Evolutionary conservation across 2,888 invertebrate species (phyloP).

Genomic region (Nebria brevicollis): DNA sequence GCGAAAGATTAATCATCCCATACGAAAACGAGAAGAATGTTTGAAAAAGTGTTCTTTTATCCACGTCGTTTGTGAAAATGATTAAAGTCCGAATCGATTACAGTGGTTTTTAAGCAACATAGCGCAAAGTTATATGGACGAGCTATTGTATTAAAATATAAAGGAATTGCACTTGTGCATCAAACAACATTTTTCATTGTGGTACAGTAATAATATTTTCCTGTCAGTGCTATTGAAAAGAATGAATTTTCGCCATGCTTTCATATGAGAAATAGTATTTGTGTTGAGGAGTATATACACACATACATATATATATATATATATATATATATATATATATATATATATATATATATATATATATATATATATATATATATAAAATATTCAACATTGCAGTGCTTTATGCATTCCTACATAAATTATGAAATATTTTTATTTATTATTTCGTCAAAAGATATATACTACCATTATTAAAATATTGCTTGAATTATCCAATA

Average conservation of each 20-base stretch:
- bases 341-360: no score
- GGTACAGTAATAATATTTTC: conserved; percentile 26
- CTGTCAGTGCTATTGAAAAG: conserved; percentile 15
- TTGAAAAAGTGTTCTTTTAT: conserved; percentile 26
- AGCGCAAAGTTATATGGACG: background rate
- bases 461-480: no score
- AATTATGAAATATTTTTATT: no score
- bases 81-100: conserved; percentile 39
- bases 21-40: conserved; percentile 18
- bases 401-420: no score
- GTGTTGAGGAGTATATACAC: background rate
- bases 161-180: conserved; percentile 41
- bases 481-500: no score
- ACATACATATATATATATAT: background rate
- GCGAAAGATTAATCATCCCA: conserved; percentile 36
- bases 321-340: no score
- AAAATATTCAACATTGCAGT: no score
- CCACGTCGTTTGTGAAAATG: conserved; percentile 37
- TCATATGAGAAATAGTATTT: conserved; percentile 12
- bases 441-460: no score
- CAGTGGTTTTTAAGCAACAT: background rate
- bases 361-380: no score
- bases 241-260: background rate
- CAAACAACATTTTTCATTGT: conserved; percentile 35
- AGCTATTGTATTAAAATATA: conserved; percentile 27